Evolutionary conservation across 2,113 vertebrate species (phyloP).

Genomic region (Heteronetta atricapilla): DNA sequence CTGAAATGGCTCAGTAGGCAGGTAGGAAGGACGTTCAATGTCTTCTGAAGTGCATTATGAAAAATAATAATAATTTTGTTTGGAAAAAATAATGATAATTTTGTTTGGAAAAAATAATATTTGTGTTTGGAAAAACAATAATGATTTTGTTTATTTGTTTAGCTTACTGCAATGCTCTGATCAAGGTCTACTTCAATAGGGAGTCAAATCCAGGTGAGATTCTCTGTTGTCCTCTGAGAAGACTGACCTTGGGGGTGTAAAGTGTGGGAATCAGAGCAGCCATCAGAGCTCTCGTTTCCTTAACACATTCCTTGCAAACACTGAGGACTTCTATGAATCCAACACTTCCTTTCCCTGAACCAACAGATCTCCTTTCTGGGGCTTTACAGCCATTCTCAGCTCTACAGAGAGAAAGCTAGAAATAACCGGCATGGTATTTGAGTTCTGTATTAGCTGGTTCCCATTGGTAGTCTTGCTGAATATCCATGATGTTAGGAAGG

Average conservation of each 20-base stretch:
- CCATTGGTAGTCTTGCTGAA: not conserved
- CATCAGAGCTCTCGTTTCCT: not conserved
- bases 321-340: not conserved
- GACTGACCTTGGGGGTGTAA: not conserved
- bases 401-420: not conserved
- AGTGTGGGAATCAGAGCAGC: not conserved
- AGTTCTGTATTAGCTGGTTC: not conserved
- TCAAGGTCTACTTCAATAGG: not conserved
- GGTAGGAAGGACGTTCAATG: not conserved
- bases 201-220: not conserved
- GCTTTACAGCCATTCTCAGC: not conserved
- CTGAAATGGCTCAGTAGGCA: not conserved
- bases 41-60: fast-evolving
- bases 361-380: not conserved
- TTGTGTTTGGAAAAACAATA: not conserved
- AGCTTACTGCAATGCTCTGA: not conserved
- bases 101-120: no score
- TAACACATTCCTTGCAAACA: not conserved
- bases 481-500: not conserved
- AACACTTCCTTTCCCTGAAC: not conserved
- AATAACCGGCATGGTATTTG: not conserved
- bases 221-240: not conserved
- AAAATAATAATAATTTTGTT: not conserved
- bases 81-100: no score
- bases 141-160: not conserved